Evolutionary conservation across 92 coral and sea anemone genomes (phyloP).

Genomic region (Desmophyllum pertusum): DNA sequence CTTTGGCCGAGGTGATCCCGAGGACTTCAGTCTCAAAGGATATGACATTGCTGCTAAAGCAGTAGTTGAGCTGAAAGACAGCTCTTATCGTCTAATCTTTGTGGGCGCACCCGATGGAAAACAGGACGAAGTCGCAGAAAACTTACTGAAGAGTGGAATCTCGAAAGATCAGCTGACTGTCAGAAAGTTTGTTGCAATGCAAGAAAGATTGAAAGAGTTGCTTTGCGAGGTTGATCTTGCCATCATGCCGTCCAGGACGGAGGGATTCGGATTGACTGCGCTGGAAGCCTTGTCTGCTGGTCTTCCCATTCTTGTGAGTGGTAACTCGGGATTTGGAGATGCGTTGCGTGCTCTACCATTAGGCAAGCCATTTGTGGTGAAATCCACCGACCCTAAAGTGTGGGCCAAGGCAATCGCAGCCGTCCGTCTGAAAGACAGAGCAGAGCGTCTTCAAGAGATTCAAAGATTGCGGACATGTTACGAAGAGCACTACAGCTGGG

Average conservation of each 20-base stretch:
- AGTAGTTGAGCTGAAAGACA: conserved; percentile 22
- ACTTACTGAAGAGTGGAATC: background rate
- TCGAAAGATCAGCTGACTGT: background rate
- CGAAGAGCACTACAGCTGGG: background rate
- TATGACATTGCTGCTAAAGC: conserved; percentile 30
- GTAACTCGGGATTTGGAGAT: conserved; percentile 18
- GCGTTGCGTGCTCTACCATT: conserved; percentile 2
- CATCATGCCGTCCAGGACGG: conserved; percentile 14
- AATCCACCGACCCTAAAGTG: background rate
- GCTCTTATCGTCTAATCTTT: conserved; percentile 8
- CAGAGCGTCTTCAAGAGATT: background rate
- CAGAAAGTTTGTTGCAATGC: background rate
- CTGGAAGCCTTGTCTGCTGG: conserved; percentile 22
- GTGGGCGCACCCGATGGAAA: conserved; percentile 14
- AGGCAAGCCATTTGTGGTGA: conserved; percentile 5
- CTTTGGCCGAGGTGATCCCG: conserved; percentile 23
- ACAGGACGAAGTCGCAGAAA: background rate
- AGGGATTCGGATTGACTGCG: conserved; percentile 16
- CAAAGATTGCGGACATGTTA: background rate
- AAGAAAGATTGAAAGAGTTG: background rate
- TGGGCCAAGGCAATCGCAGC: conserved; percentile 22
- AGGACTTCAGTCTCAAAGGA: conserved; percentile 35
- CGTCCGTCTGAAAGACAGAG: background rate
- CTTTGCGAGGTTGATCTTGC: background rate
- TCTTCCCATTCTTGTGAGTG: conserved; percentile 29